Conservation (phyloP, 2,888 invertebrate genomes). For the Scaptomyza polygonia region DNA sequence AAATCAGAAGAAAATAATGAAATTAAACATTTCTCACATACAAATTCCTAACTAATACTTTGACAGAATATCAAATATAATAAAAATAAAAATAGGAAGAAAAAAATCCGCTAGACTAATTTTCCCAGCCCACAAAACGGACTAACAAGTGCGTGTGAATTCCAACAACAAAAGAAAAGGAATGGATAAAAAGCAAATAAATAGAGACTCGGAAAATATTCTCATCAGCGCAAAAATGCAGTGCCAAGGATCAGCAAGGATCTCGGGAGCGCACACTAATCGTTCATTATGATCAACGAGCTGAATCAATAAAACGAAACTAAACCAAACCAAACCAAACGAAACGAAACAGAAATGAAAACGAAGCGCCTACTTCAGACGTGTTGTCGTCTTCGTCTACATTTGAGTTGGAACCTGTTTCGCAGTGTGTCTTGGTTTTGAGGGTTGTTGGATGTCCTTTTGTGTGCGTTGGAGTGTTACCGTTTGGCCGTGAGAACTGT, state of each 20-base stretch:
- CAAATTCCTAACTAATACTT: constrained; percentile 4
- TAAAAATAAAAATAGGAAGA: constrained; percentile 22
- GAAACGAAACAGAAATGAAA: constrained; percentile 55
- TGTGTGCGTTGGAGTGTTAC: constrained; percentile 81
- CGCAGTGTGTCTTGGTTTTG: neutral
- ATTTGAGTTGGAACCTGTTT: constrained; percentile 59
- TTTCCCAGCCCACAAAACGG: constrained; percentile 66
- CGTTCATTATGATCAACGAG: constrained; percentile 79
- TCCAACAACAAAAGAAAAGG: constrained; percentile 3
- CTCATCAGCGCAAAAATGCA: constrained; percentile 55
- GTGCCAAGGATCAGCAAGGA: constrained; percentile 53
- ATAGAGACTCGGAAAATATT: constrained; percentile 30
- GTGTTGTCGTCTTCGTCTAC: constrained; percentile 47
- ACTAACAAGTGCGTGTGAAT: constrained; percentile 72
- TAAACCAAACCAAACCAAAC: constrained; percentile 42
- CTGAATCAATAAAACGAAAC: constrained; percentile 71
- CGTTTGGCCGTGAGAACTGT: constrained; percentile 73
- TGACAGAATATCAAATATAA: constrained; percentile 37
- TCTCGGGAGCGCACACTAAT: constrained; percentile 59
- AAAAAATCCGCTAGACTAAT: constrained; percentile 54
- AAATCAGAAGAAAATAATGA: constrained; percentile 2
- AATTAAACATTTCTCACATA: constrained; percentile 26
- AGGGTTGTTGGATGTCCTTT: constrained; percentile 71
- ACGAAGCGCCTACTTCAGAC: constrained; percentile 74
- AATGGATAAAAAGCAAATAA: constrained; percentile 38